A percentile compares a stretch with the other conserved stretches of the same genome.
These are phyloP conservation scores for Formica selysi DNA, from an alignment of 1,140 invertebrate species.

Conservation along the genomic window DNA sequence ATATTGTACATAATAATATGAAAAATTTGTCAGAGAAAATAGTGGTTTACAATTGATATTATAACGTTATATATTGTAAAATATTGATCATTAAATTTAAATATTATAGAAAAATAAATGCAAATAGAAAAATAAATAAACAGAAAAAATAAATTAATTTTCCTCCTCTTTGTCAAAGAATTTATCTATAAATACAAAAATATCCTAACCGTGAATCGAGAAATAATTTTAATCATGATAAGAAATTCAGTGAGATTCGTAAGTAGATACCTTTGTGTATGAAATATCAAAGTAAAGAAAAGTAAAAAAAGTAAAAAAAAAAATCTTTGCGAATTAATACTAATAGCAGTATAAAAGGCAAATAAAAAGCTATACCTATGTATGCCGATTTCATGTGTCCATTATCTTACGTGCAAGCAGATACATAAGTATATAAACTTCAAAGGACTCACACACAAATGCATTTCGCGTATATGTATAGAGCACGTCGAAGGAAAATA, in stretches of 20 bases:
- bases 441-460: neutral
- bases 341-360: neutral
- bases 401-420: neutral
- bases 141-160: neutral
- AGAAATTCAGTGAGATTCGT: neutral
- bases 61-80: no score
- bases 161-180: neutral
- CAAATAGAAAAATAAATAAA: neutral
- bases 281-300: neutral
- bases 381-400: neutral
- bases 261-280: neutral
- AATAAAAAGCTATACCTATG: neutral
- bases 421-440: neutral
- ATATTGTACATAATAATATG: neutral
- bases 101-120: neutral
- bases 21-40: neutral
- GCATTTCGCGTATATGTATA: neutral
- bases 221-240: neutral
- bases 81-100: neutral
- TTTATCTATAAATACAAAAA: neutral
- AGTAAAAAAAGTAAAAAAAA: no score
- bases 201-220: no score
- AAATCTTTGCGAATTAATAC: slow-evolving; percentile 11
- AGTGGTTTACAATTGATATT: neutral
- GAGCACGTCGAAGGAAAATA: no score